Base-by-base conservation (phyloP, 1,140 invertebrate genomes). In the Mya arenaria region DNA sequence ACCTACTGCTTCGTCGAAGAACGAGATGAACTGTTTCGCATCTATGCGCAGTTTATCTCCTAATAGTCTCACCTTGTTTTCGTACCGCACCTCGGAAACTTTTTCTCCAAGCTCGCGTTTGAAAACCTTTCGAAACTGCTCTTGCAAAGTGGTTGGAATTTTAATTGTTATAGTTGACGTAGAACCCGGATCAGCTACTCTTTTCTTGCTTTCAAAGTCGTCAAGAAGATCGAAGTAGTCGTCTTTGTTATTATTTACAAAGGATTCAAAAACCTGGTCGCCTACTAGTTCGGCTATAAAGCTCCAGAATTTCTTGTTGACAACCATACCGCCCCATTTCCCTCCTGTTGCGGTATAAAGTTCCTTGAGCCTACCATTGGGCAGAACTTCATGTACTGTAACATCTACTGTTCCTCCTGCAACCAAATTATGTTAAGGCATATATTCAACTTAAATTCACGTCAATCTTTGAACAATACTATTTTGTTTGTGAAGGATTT, bases 151-250 rank as follows among this genome's bases (percentile, higher is more conserved):
- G 10, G 13, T 28, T 25, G 72, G 72, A 23, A 75, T 75, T 10
- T 34, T 19, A 17, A 75, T 39, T 10, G 72, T 75, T 15, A 75
- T 39, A 4, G 4, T 52, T 55, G 32, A 13, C 3, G 44, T 23
- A 6, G 19, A n/a, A 72, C 58, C 69, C 4, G 32, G 17, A 1
- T 1, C 10, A 10, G 19, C 34, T 23, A 25, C 63, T 75, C 72
- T 32, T 30, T 75, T 75, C 56, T 75, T 75, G 15, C 15, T 41
- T 30, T 75, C 72, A n/a, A 75, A 62, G 17, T 75, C 58, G 10
- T 62, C 23, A 13, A 75, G 23, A n/a, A 75, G 4, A 30, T 39
- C 37, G 3, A 75, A 19, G 44, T 75, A 75, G 10, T 39, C 55
- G 3, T n/a, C 19, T 23, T 39, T 37, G n/a, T 75, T 34, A 4